A percentile compares a stretch with the other conserved stretches of the same genome.
These are phyloP conservation scores for Menidia beryllina DNA, from an alignment of 2,113 vertebrate species.

Conservation along the genomic window DNA sequence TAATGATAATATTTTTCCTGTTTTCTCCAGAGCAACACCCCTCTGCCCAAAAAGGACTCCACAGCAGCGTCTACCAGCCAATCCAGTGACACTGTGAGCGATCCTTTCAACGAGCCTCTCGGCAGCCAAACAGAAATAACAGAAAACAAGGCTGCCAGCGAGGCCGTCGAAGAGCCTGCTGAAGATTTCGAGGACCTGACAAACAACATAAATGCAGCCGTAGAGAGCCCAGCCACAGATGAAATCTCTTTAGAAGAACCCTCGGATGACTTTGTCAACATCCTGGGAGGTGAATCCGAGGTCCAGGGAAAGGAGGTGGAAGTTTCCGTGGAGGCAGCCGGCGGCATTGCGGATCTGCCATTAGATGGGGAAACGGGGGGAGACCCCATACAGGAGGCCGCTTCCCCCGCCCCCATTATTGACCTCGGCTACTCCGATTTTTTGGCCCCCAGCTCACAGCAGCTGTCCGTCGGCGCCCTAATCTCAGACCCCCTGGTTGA, in stretches of 20 bases:
- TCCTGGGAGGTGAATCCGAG: slow-evolving; percentile 64
- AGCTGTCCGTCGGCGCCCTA: slow-evolving; percentile 1
- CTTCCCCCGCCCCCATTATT: slow-evolving; percentile 28
- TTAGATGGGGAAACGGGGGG: slow-evolving; percentile 19
- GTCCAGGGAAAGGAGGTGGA: slow-evolving; percentile 27
- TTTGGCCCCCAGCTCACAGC: too few species aligned
- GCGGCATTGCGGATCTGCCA: not conserved
- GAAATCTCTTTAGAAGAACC: slow-evolving; percentile 41
- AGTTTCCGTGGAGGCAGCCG: slow-evolving; percentile 23
- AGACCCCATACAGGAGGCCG: slow-evolving; percentile 22
- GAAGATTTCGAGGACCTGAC: slow-evolving; percentile 72
- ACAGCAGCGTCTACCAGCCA: slow-evolving; percentile 17
- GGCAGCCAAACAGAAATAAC: slow-evolving; percentile 34
- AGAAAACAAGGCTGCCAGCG: slow-evolving; percentile 27
- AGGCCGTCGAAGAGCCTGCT: slow-evolving; percentile 38
- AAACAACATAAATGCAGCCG: slow-evolving; percentile 25
- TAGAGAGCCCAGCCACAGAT: slow-evolving; percentile 3
- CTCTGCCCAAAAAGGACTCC: slow-evolving; percentile 55
- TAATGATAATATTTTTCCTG: not conserved
- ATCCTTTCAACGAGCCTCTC: slow-evolving; percentile 30
- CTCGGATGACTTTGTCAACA: slow-evolving; percentile 64
- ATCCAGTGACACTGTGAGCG: slow-evolving; percentile 51
- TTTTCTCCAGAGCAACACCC: slow-evolving; percentile 62
- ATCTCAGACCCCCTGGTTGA: slow-evolving; percentile 28
- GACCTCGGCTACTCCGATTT: slow-evolving; percentile 35